Percentiles rank a stretch among this genome's conserved stretches.
Conservation (phyloP, 1,140 invertebrate species). For the Aethina tumida region DNA sequence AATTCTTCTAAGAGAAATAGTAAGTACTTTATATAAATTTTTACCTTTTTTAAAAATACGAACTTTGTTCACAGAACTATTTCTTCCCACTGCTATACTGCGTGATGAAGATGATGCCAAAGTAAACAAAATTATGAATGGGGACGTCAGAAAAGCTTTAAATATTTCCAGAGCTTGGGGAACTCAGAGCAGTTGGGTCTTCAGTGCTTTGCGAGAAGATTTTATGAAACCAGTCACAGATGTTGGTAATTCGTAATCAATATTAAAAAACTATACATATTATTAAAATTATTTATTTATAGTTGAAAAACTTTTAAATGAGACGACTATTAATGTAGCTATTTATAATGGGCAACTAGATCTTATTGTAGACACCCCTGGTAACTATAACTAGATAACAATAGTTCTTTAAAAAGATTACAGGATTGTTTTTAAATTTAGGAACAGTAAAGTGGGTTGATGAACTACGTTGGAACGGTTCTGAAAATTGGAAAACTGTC, state of each 20-base stretch:
- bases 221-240: conserved; percentile 79
- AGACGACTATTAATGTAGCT: conserved; percentile 53
- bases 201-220: conserved; percentile 50
- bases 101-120: conserved; percentile 26
- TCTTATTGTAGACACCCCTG: conserved; percentile 60
- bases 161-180: conserved; percentile 57
- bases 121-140: conserved; percentile 60
- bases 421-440: no score
- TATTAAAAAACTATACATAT: conserved; percentile 1
- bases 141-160: conserved; percentile 51
- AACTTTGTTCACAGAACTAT: not conserved
- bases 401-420: no score
- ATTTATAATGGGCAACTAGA: conserved; percentile 64
- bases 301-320: conserved; percentile 62
- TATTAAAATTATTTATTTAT: conserved; percentile 24
- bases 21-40: not conserved
- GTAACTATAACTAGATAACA: no score
- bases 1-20: not conserved
- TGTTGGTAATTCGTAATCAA: conserved; percentile 47
- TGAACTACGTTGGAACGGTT: conserved; percentile 49
- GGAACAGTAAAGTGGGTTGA: conserved; percentile 63
- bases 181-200: conserved; percentile 49
- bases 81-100: not conserved
- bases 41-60: not conserved
- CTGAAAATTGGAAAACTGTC: conserved; percentile 11